Base-by-base conservation (phyloP, 1,140 invertebrate genomes). In the Holotrichia oblita region DNA sequence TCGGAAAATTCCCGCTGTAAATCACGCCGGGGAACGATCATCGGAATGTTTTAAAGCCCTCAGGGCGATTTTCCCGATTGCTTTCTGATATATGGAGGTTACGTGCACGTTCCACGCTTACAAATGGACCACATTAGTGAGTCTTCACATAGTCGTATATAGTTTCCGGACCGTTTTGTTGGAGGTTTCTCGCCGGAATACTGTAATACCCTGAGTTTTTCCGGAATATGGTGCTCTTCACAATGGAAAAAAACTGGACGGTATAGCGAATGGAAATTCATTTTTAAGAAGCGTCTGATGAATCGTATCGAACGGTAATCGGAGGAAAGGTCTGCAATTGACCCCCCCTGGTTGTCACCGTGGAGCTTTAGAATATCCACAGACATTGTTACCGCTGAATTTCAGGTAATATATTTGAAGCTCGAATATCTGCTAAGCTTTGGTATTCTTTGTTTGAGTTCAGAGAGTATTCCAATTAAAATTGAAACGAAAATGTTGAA, bases 21-120 rank as follows among this genome's bases (percentile, higher is more conserved):
- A 85, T 85, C 84, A 83, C 79, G 77, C 80, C 81, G 40, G 77
- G n/a, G 79, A 84, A 81, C 83, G 83, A 85, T 85, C 83, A 85
- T 84, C 80, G 80, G 80, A 82, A 84, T 85, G 83, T 85, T 85
- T 85, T 85, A 85, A 85, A 84, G 81, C 80, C 81, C 84, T 85
- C 84, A 78, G 61, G 80, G 84, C 80, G 84, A 84, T 83, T 83
- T 76, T 76, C 76, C 81, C 84, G 85, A 85, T 85, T 85, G 84
- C 84, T 81, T 85, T 80, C 82, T 85, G 84, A 85, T 84, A 85
- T 85, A 84, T 85, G 81, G 83, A 80, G 82, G 82, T 80, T 84
- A 83, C 82, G 82, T 79, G 83, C 82, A 78, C 78, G 82, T 78
- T 83, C 82, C 77, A 82, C 82, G 85, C 82, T 82, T 85, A 85